Evolutionary conservation across 2,888 invertebrate genomes (phyloP).

Genomic region (Erebia ligea): DNA sequence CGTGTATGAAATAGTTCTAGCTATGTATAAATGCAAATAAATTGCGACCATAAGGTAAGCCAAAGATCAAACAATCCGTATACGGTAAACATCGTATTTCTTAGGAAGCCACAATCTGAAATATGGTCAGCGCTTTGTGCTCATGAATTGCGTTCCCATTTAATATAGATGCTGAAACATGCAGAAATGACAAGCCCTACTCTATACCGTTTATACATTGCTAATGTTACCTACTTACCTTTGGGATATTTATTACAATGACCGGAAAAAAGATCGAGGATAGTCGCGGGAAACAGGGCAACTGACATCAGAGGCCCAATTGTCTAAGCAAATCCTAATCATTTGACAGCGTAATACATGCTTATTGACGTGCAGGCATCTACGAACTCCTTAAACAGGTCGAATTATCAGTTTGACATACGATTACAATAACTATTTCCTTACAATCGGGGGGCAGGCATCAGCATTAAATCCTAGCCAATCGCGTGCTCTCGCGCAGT

Average conservation of each 20-base stretch:
- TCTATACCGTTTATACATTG: constrained; percentile 7
- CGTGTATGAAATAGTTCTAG: constrained; percentile 24
- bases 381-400: too few relatives aligned
- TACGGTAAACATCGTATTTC: constrained; percentile 47
- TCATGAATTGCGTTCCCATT: constrained; percentile 46
- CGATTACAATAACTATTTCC: too few relatives aligned
- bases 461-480: too few relatives aligned
- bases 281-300: too few relatives aligned
- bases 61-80: constrained; percentile 44
- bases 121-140: constrained; percentile 47
- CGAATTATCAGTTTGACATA: too few relatives aligned
- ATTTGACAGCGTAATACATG: too few relatives aligned
- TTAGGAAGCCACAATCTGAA: constrained; percentile 48
- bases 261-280: too few relatives aligned
- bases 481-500: too few relatives aligned
- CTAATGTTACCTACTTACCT: background rate
- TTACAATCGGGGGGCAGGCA: too few relatives aligned
- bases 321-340: too few relatives aligned
- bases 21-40: constrained; percentile 34
- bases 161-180: constrained; percentile 40
- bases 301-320: too few relatives aligned
- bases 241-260: constrained; percentile 4
- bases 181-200: constrained; percentile 26
- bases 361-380: too few relatives aligned
- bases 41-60: constrained; percentile 38